phyloP scores from a whole-genome alignment of 1,140 invertebrate species.

The Teleogryllus occipitalis region DNA sequence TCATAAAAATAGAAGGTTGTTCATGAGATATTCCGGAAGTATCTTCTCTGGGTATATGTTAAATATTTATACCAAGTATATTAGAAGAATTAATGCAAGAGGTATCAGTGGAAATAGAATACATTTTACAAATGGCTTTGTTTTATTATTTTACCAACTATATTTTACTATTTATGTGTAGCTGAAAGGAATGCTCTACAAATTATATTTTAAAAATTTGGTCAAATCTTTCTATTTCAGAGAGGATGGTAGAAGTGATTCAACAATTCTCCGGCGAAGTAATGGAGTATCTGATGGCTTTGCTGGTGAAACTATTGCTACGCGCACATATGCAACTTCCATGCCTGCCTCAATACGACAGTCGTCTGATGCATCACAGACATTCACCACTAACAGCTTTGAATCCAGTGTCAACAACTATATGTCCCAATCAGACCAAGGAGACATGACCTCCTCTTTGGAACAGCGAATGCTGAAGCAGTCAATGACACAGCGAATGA shows the following conservation, averaged over 20 bases:
- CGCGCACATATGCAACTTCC: neutral
- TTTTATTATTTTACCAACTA: too few relatives aligned
- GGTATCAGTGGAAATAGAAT: too few relatives aligned
- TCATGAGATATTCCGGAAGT: too few relatives aligned
- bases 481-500: slow-evolving; percentile 16
- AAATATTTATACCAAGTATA: too few relatives aligned
- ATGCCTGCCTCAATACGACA: neutral
- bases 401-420: slow-evolving; percentile 12
- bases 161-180: too few relatives aligned
- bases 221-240: neutral
- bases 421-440: neutral
- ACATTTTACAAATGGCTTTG: too few relatives aligned
- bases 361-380: neutral
- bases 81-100: too few relatives aligned
- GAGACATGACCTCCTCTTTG: slow-evolving; percentile 7
- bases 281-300: neutral
- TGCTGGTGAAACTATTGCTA: neutral
- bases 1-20: too few relatives aligned
- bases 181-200: too few relatives aligned
- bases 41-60: too few relatives aligned
- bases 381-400: slow-evolving; percentile 13
- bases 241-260: neutral
- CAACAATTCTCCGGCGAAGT: neutral
- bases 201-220: too few relatives aligned
- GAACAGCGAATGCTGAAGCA: slow-evolving; percentile 22